phyloP scores from a whole-genome alignment of 2,113 vertebrate genomes.

The Aldabrachelys gigantea region DNA sequence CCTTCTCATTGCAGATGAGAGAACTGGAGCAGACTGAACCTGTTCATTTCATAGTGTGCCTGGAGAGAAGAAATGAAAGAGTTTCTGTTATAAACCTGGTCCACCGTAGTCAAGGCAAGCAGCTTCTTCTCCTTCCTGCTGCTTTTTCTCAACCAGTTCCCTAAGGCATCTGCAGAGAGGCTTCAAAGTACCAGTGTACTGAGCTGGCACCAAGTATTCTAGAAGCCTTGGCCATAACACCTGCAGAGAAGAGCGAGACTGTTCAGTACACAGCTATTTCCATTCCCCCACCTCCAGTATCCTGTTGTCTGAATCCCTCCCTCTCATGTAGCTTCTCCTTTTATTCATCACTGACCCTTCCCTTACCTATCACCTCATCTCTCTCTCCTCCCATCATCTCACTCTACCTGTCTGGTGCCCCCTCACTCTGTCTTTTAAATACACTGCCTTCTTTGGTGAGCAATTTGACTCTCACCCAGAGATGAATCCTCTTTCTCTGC shows the following conservation, averaged over 20 bases:
- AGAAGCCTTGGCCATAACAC: too few relatives aligned
- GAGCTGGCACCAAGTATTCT: neutral
- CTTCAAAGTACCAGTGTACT: neutral
- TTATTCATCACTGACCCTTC: neutral
- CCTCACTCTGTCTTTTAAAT: neutral
- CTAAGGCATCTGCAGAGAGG: neutral
- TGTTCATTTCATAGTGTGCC: too few relatives aligned
- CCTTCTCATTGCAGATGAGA: too few relatives aligned
- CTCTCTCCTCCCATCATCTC: neutral
- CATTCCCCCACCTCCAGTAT: too few relatives aligned
- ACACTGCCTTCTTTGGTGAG: neutral
- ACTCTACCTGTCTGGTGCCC: neutral
- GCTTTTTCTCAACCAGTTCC: neutral
- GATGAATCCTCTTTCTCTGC: too few relatives aligned
- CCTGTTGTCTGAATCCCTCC: too few relatives aligned
- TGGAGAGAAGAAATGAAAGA: too few relatives aligned
- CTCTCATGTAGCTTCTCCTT: neutral
- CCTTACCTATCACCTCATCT: neutral
- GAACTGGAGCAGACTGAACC: too few relatives aligned
- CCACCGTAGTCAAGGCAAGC: neutral
- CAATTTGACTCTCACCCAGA: neutral
- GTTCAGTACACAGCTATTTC: too few relatives aligned
- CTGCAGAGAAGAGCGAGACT: too few relatives aligned
- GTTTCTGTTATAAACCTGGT: too few relatives aligned
- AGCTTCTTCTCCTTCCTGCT: neutral